Evolutionary conservation across 2,113 vertebrate species (phyloP).

Genomic region (Pituophis catenifer): DNA sequence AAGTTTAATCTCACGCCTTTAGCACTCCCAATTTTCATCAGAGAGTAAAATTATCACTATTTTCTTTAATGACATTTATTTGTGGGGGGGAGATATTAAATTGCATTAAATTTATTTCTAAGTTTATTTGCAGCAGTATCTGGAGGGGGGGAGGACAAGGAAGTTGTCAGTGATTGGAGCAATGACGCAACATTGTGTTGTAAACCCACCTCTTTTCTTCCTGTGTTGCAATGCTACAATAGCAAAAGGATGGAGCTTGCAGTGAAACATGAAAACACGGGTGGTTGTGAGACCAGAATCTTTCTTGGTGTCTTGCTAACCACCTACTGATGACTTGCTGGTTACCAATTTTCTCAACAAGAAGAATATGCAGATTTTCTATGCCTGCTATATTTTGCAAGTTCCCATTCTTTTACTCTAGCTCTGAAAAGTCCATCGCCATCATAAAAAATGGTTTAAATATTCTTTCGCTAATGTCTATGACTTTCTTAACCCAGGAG

Average conservation of each 20-base stretch:
- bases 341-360: background rate
- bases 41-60: background rate
- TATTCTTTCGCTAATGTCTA: background rate
- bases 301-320: background rate
- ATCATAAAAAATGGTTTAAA: background rate
- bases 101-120: background rate
- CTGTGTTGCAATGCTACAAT: background rate
- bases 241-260: background rate
- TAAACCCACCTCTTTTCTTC: background rate
- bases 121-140: background rate
- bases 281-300: background rate
- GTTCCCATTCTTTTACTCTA: background rate
- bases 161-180: background rate
- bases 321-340: background rate
- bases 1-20: background rate
- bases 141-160: background rate
- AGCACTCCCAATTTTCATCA: background rate
- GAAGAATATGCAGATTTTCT: background rate
- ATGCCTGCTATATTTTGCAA: background rate
- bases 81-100: background rate
- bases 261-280: background rate
- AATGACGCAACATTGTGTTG: background rate
- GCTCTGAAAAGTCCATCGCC: background rate
- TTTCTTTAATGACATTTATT: background rate
- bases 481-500: background rate